Base-by-base conservation (phyloP, 2,797 vertebrate genomes). In the Echiichthys vipera region DNA sequence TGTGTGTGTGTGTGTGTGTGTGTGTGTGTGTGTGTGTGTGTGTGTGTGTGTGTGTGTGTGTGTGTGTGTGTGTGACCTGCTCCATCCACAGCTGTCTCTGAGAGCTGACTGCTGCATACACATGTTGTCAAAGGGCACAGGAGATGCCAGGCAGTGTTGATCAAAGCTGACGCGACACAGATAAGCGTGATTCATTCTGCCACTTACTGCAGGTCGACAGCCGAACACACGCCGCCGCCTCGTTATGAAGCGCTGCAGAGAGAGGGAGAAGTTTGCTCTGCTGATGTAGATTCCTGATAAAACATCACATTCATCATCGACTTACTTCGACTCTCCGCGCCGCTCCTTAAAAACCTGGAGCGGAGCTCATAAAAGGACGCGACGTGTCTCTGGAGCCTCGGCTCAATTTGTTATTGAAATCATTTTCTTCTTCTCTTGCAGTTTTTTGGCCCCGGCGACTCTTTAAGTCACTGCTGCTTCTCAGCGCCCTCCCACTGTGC, bases 151-250 rank as follows among this genome's bases (percentile, higher is more conserved):
- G 50, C 61, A 57, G 46, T 64, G 83, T 69, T 80, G 81, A 90
- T 84, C 86, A 82, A 81, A 84, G 71, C 71, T 77, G 81, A 86
- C 47, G 46, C 67, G 65, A 68, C 71, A 65, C 51, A 82, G 78
- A 87, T 80, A 74, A 78, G 71, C 73, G 78, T 80, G 80, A 90
- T 87, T 87, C 80, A 78, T 84, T 84, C 73, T 78, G 78, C 80
- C 80, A 77, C 83, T 77, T 72, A 67, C 65, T 63, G 14, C 76
- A 74, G 81, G 74, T 74, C 79, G 82, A 77, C 80, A 76, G 71
- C 53, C 43, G 46, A 73, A 82, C 77, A 85, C 81, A 87, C 77
- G 64, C 53, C 11, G 65, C 77, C 2, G 30, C 17, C 67, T 84
- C 65, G 66, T 84, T 80, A 83, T 74, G 74, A 83, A 81, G 61